phyloP scores from a whole-genome alignment of 2,113 vertebrate genomes.

The Siniperca chuatsi region DNA sequence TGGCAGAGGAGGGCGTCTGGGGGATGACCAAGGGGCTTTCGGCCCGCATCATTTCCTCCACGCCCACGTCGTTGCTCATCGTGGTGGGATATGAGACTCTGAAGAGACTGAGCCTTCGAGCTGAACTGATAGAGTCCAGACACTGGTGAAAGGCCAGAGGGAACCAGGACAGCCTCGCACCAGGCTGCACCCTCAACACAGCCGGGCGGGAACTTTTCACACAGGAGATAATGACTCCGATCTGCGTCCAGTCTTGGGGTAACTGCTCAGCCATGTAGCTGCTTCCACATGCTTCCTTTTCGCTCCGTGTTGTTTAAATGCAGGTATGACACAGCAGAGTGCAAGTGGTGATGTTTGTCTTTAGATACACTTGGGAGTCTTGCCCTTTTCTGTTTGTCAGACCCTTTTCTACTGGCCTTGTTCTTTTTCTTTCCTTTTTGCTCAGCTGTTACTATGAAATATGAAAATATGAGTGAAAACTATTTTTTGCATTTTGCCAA shows the following conservation, averaged over 20 bases:
- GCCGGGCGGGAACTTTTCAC: background rate
- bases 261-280: background rate
- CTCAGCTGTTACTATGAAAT: background rate
- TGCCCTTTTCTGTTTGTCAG: background rate
- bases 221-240: background rate
- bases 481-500: background rate
- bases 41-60: slow-evolving; percentile 93
- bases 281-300: background rate
- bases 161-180: background rate
- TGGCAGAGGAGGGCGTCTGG: slow-evolving; percentile 92
- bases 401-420: background rate
- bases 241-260: background rate
- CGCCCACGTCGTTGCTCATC: slow-evolving; percentile 93
- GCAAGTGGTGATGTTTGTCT: slow-evolving; percentile 7
- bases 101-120: slow-evolving; percentile 95
- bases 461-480: background rate
- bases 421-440: background rate
- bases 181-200: background rate
- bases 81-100: slow-evolving; percentile 97
- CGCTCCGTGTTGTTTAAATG: background rate
- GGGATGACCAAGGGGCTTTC: slow-evolving; percentile 95
- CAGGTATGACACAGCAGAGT: background rate
- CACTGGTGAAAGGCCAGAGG: slow-evolving; percentile 88
- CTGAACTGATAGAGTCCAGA: slow-evolving; percentile 91
- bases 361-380: background rate